Base-by-base conservation (phyloP, 2,113 vertebrate genomes). In the Haemorhous mexicanus region DNA sequence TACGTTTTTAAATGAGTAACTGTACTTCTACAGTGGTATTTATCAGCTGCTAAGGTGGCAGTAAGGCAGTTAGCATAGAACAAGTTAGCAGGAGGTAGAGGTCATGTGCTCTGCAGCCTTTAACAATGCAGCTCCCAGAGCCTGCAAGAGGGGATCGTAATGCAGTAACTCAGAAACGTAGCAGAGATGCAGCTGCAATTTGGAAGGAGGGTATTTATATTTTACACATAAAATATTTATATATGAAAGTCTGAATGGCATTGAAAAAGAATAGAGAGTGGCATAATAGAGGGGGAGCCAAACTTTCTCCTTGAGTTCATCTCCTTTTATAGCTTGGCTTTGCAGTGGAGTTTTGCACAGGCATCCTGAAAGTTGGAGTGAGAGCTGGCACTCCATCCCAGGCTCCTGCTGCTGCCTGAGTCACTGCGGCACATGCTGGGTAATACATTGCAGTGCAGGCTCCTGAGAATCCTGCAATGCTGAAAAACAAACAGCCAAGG, bases 321-420 rank as follows among this genome's bases (percentile, higher is more conserved):
- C 69, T 92, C 86, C 83, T 95, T 92, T 92, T 93, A 87, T 89
- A 92, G 93, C 49, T 72, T 90, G 92, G 89, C 92, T 94, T 81
- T 93, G 82, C 68, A 49, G 41, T n/a, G 8, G 90, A 56, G 85
- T 90, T 91, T 46, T 81, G 70, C 72, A 35, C 16, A 87, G 90
- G 72, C 94, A 81, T 86, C 73, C 83, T 81, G 83, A 21, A 72
- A 93, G 79, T 49, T 70, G 0, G 7, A 41, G 76, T 5, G 50
- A 47, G 92, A 91, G 88, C 90, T 97, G 96, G 91, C 84, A 1
- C 69, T 94, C 44, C 44, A 35, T 62, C n/a, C 81, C 46, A 11
- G 43, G 5, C 88, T 95, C 85, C 16, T 21, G 79, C 92, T 94
- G 92, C 1, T 93, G 90, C 56, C 92, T 93, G 93, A 96, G 87